Conservation (phyloP, 2,888 invertebrate genomes). For the Phortica okadai region DNA sequence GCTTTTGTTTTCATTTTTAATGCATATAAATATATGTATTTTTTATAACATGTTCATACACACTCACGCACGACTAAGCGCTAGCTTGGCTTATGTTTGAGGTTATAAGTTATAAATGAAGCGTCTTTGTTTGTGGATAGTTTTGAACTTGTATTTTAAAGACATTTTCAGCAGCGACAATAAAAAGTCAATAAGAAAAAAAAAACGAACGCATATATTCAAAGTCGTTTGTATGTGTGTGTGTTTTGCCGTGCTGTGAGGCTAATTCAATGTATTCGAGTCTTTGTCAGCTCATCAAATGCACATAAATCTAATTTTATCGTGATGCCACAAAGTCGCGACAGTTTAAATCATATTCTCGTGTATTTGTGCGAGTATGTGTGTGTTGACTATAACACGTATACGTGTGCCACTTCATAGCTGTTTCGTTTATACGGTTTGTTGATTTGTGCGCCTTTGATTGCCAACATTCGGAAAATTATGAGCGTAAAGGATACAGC, state of each 20-base stretch:
- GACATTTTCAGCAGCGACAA: no score
- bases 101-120: no score
- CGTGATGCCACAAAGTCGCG: slow-evolving; percentile 65
- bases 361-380: not conserved
- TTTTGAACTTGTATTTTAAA: no score
- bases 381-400: not conserved
- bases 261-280: slow-evolving; percentile 12
- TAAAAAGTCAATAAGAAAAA: not conserved
- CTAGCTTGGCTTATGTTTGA: no score
- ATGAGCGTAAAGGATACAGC: slow-evolving; percentile 29
- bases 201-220: not conserved
- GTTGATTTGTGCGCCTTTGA: slow-evolving; percentile 14
- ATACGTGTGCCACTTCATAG: not conserved
- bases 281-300: slow-evolving; percentile 25
- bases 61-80: no score
- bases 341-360: slow-evolving; percentile 21
- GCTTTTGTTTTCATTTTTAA: no score
- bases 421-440: slow-evolving; percentile 3
- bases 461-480: slow-evolving; percentile 30
- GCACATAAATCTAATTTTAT: slow-evolving; percentile 69
- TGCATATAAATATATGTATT: no score
- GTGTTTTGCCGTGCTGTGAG: not conserved
- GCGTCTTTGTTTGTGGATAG: no score
- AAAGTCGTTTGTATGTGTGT: not conserved
- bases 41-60: no score